Evolutionary conservation across 2,888 invertebrate species (phyloP).

Genomic region (Girardia tigrina): DNA sequence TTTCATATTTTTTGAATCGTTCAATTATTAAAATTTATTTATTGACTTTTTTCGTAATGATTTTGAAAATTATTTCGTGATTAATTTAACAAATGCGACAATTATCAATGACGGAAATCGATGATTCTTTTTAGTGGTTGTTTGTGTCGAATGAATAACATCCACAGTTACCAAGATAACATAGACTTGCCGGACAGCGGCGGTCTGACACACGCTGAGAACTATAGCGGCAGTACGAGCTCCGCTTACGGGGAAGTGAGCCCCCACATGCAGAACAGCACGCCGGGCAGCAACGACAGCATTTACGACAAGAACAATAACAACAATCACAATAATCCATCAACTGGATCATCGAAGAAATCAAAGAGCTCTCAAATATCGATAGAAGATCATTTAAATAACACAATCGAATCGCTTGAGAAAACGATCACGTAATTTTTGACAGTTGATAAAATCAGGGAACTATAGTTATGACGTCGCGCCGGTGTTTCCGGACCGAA

Average conservation of each 20-base stretch:
- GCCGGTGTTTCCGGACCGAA: no score
- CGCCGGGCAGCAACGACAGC: not conserved
- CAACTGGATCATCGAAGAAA: not conserved
- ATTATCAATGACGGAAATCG: no score
- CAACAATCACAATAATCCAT: no score
- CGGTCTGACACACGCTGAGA: not conserved
- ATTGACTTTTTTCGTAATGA: no score
- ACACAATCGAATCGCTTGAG: not conserved
- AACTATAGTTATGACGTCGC: no score
- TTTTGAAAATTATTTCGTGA: no score
- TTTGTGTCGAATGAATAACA: conserved; percentile 2
- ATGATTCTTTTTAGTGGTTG: no score
- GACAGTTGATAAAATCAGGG: no score
- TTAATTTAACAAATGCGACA: no score
- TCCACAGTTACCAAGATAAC: not conserved
- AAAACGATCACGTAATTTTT: conserved; percentile 9
- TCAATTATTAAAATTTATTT: no score
- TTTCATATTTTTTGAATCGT: no score
- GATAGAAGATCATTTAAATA: not conserved
- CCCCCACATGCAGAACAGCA: not conserved
- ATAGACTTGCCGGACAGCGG: conserved; percentile 10
- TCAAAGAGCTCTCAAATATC: not conserved
- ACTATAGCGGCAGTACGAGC: conserved; percentile 11
- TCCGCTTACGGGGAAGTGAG: not conserved
- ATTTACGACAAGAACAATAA: not conserved